A percentile compares a stretch with the other conserved stretches of the same genome.
These are phyloP conservation scores for Manduca sexta DNA, from an alignment of 1,140 invertebrate genomes.

Conservation along the genomic window DNA sequence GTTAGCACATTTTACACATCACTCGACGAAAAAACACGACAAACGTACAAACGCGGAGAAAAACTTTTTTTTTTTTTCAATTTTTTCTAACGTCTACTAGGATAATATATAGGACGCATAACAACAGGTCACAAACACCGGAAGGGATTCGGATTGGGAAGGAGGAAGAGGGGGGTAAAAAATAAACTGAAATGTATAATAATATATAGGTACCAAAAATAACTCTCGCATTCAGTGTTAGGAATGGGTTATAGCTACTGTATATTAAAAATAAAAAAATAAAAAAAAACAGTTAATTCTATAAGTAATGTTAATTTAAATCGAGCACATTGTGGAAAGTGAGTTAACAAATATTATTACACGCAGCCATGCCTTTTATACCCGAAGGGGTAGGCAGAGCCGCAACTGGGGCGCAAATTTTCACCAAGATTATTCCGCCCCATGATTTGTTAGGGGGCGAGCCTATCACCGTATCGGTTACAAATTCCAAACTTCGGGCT, in stretches of 20 bases:
- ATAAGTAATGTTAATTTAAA: slow-evolving; percentile 16
- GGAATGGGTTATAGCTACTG: slow-evolving; percentile 45
- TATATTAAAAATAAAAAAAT: slow-evolving; percentile 1
- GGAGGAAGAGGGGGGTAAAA: slow-evolving; percentile 32
- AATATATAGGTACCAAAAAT: slow-evolving; percentile 52
- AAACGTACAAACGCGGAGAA: slow-evolving; percentile 9
- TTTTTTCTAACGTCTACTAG: slow-evolving; percentile 15
- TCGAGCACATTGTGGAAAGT: slow-evolving; percentile 8
- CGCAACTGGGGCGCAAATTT: background rate
- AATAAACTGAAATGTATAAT: slow-evolving; percentile 73
- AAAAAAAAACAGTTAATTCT: slow-evolving; percentile 30
- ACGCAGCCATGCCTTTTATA: too few species aligned
- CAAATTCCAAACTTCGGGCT: too few species aligned
- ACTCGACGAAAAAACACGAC: slow-evolving; percentile 17
- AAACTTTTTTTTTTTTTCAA: slow-evolving; percentile 9
- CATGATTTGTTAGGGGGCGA: too few species aligned
- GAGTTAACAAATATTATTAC: slow-evolving; percentile 15
- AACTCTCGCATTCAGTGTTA: slow-evolving; percentile 55
- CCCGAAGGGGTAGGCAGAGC: too few species aligned
- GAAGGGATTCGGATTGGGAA: slow-evolving; percentile 30
- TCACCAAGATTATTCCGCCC: too few species aligned
- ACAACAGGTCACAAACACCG: slow-evolving; percentile 55
- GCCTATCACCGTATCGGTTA: too few species aligned
- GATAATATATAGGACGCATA: slow-evolving; percentile 25
- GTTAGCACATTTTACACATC: slow-evolving; percentile 49